These are phyloP conservation scores for Bombus superbus DNA, from an alignment of 1,140 invertebrate species.

Conservation along the genomic window DNA sequence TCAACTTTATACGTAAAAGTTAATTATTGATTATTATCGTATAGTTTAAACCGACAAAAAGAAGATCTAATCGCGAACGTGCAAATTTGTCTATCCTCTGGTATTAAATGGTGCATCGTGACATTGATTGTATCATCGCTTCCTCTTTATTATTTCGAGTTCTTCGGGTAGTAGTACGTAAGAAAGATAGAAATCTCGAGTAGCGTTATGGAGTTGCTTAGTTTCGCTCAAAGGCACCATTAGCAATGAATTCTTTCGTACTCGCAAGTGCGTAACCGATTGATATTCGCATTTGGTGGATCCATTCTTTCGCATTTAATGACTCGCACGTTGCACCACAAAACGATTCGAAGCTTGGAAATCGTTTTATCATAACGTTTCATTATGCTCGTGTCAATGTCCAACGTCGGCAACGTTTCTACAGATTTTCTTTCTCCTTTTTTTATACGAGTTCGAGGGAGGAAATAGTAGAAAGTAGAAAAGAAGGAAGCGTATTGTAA, in stretches of 20 bases:
- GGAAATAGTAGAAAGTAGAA: neutral
- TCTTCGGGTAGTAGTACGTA: neutral
- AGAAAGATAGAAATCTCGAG: slow-evolving; percentile 20
- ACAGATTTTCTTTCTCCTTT: neutral
- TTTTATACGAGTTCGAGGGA: too few species aligned
- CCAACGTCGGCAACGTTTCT: neutral
- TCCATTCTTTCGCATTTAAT: neutral
- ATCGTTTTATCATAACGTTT: neutral
- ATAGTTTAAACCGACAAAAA: too few species aligned
- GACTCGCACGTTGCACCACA: neutral
- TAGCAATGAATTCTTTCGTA: too few species aligned
- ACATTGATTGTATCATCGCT: too few species aligned
- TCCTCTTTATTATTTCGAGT: neutral
- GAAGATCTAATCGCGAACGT: neutral
- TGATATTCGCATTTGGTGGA: neutral
- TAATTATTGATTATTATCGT: too few species aligned
- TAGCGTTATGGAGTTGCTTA: slow-evolving; percentile 19
- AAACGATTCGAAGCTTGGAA: neutral
- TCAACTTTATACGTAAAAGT: too few species aligned
- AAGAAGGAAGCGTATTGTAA: neutral
- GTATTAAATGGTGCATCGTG: too few species aligned
- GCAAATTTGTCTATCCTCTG: neutral
- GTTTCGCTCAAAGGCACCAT: neutral
- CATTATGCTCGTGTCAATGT: neutral
- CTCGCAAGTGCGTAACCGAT: neutral